These are phyloP conservation scores for Chromoteleia sp. DNA, from an alignment of 2,888 invertebrate genomes.

Conservation along the genomic window DNA sequence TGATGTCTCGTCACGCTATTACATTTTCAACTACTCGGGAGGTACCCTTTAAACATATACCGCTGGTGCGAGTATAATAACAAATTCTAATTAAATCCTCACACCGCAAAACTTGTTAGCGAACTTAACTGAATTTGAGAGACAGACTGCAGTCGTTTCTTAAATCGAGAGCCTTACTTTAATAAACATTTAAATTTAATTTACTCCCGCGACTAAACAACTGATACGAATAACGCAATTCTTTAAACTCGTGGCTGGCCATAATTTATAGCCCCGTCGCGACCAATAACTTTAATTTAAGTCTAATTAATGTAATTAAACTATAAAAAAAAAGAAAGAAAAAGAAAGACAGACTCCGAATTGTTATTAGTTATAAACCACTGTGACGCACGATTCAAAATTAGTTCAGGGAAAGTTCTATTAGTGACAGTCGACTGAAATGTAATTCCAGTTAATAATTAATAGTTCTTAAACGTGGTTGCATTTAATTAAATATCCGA, in stretches of 20 bases:
- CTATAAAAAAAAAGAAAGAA: neutral
- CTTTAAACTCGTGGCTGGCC: neutral
- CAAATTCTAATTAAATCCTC: constrained; percentile 63
- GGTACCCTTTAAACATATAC: constrained; percentile 8
- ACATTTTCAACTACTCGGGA: constrained; percentile 31
- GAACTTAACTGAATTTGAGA: constrained; percentile 45
- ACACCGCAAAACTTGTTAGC: constrained; percentile 48
- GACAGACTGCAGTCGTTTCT: constrained; percentile 37
- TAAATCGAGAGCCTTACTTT: constrained; percentile 40
- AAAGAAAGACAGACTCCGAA: no score
- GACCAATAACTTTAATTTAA: no score
- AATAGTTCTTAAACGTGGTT: neutral
- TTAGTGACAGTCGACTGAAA: neutral
- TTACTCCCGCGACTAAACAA: neutral
- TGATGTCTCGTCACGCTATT: constrained; percentile 51
- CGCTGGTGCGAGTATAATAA: constrained; percentile 33
- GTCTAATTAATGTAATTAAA: constrained; percentile 8
- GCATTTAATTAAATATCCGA: constrained; percentile 18
- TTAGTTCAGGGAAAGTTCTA: constrained; percentile 7
- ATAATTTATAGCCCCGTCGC: neutral
- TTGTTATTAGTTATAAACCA: neutral
- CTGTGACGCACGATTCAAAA: neutral
- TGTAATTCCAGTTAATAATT: constrained; percentile 12
- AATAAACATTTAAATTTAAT: constrained; percentile 39
- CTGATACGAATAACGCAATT: neutral